Base-by-base conservation (phyloP, 2,797 vertebrate genomes). In the Lagocephalus sceleratus region DNA sequence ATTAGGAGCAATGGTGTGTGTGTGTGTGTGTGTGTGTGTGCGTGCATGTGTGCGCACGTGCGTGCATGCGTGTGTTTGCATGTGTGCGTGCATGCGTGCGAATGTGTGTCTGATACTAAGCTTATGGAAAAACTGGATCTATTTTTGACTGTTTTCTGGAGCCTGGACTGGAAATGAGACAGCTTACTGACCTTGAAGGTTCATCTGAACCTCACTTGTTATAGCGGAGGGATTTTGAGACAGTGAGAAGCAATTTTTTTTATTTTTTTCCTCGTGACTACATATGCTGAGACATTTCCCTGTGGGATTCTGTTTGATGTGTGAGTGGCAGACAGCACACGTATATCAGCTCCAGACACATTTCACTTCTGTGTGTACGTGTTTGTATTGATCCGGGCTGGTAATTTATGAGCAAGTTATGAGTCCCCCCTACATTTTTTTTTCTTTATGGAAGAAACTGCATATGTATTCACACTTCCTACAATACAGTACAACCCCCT, bases 261-360 rank as follows among this genome's bases (percentile, higher is more conserved):
- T 14, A 11, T 35, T 81, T 86, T 86, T 86, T 86, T 88, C 73
- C 82, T 82, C 79, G 67, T 72, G 87, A 71, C 83, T 89, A 80
- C 82, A 82, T 87, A 84, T 67, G 75, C 79, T 73, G 82, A 86
- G 79, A 90, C 73, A 66, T 43, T 72, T 75, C 25, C 83, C 81
- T 82, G 10, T 45, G 81, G 42, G 91, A 91, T 84, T 81, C 76
- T 85, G 78, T 82, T 82, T 91, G 87, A 87, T 87, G 79, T 71
- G 66, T 76, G 76, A 78, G 87, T 78, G 86, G 85, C 83, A 84
- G 66, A 40, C 15, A 65, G 57, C 60, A 70, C 60, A 77, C 15
- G 48, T 76, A 67, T 69, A 61, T 73, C 60, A 57, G 60, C 59
- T 60, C 68, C 51, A 62, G 56, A 70, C 67, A 41, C 14, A 73